These are phyloP conservation scores for Xestoiulus laeticollis DNA, from an alignment of 2,888 invertebrate genomes.

Conservation along the genomic window DNA sequence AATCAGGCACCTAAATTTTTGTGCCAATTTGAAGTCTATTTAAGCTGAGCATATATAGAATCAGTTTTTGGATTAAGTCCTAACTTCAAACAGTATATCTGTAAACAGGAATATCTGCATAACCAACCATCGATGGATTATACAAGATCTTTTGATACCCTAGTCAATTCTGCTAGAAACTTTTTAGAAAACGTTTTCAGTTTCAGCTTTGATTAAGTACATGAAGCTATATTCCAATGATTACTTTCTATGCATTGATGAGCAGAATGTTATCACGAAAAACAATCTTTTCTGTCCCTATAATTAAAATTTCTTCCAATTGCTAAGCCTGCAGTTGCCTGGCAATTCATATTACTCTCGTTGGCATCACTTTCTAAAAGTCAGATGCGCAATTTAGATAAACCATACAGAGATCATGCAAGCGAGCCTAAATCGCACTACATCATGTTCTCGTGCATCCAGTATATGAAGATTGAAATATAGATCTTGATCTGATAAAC, in stretches of 20 bases:
- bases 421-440: not conserved
- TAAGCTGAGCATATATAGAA: too few species aligned
- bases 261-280: not conserved
- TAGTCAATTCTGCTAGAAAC: not conserved
- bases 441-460: not conserved
- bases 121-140: not conserved
- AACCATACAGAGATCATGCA: not conserved
- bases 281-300: not conserved
- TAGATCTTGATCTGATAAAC: slow-evolving; percentile 1
- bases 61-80: too few species aligned
- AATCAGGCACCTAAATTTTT: too few species aligned
- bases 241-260: not conserved
- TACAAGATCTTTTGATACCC: not conserved
- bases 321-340: not conserved
- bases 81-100: not conserved
- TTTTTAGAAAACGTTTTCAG: not conserved
- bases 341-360: not conserved
- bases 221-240: not conserved
- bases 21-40: too few species aligned
- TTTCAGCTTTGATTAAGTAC: not conserved
- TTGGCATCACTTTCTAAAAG: not conserved
- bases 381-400: not conserved
- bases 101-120: not conserved
- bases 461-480: not conserved
- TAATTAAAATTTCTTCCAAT: not conserved